Evolutionary conservation across 53 echinoderm and acorn worm genomes (phyloP), one percentile per base, ranked within the genome.

Genomic region (Henricia sp.): DNA sequence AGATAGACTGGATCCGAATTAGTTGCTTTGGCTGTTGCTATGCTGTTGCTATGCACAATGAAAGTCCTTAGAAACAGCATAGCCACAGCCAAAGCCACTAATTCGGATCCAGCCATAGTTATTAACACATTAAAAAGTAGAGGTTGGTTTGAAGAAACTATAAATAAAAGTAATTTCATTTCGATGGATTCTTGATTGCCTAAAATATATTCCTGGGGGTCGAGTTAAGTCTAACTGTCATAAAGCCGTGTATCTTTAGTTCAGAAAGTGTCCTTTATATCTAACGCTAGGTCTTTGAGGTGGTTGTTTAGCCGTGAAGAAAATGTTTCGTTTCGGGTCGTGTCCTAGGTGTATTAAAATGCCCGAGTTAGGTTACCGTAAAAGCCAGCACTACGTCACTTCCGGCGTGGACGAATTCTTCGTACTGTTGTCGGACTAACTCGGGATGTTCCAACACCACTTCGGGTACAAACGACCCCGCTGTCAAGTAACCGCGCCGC

Each of bases 301-400:
- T 14, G 8, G 14, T 46, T 10, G 48, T 8, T 14, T 46, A 8
- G 14, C 8, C 8, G 8, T 14, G 8, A 10, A 46, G 14, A 46
- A 10, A 14, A 46, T 8, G n/a, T n/a, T n/a, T n/a, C 14, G 8
- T 8, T 14, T 14, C 14, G 8, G 14, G 8, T 10, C 6, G 23
- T 8, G 8, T 12, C n/a, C 23, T 10, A 27, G n/a, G 23, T 21
- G 8, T 8, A n/a, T n/a, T n/a, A n/a, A n/a, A 21, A 19, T 10
- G 28, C 6, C n/a, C n/a, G 24, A 6, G 28, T 27, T 26, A 16
- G 16, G 70, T 89, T 87, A 95, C 95, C 46, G 95, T 95, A 70
- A 92, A 90, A 0, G 95, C 95, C 44, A 74, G 75, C 6, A 95
- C 95, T n/a, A 95, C 92, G 70, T 95, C 95, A 88, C 95, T 95